Conservation (phyloP, 1,140 invertebrate genomes). For the Schlechtendalia chinensis region DNA sequence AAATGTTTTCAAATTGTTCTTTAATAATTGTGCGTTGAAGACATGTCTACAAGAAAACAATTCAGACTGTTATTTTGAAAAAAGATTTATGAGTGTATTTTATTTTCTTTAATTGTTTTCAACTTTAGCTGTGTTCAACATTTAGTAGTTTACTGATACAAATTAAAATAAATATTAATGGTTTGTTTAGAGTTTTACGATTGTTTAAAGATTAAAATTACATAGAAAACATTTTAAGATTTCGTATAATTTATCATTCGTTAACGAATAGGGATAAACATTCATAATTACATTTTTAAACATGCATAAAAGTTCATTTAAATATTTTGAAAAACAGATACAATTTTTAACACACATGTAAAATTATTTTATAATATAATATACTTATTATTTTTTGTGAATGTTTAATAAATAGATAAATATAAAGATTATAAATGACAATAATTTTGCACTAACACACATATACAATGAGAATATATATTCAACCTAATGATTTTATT, state of each 20-base stretch:
- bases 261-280: too few species aligned
- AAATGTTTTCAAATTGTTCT: conserved; percentile 31
- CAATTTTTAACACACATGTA: too few species aligned
- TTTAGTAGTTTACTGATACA: not conserved
- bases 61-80: not conserved
- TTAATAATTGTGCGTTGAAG: not conserved
- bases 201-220: not conserved
- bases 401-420: too few species aligned
- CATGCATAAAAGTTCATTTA: too few species aligned
- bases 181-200: not conserved
- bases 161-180: not conserved
- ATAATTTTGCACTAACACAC: too few species aligned
- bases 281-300: too few species aligned
- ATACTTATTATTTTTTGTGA: too few species aligned
- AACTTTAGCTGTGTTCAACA: not conserved
- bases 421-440: too few species aligned
- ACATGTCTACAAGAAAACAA: not conserved
- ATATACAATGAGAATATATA: too few species aligned
- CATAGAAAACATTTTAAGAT: not conserved
- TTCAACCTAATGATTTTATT: too few species aligned
- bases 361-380: too few species aligned
- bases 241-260: not conserved
- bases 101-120: conserved; percentile 6
- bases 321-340: too few species aligned
- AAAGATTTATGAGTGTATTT: conserved; percentile 17